Base-by-base conservation (phyloP, 2,797 vertebrate species). In the Crocidura indochinensis region DNA sequence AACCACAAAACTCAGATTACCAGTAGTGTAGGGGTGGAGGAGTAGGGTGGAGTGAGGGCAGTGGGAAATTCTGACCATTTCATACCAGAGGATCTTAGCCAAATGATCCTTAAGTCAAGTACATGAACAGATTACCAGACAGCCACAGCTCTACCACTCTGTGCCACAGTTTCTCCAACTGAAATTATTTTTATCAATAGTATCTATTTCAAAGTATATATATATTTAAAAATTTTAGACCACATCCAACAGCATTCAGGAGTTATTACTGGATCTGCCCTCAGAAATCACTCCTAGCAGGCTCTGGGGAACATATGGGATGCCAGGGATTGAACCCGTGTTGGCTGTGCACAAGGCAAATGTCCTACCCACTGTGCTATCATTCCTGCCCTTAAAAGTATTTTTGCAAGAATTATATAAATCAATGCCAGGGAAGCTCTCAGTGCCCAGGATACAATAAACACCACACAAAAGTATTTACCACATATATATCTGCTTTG, bases 161-260 rank as follows among this genome's bases (percentile, higher is more conserved):
- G 69, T 74, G 73, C 64, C 79, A 72, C 65, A 56, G 73, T 84
- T 92, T 87, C 29, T 49, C 47, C 80, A 73, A 74, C 6, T 89
- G 38, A 87, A 88, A 77, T 15, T n/a, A 60, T 4, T n/a, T n/a
- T n/a, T n/a, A 64, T 65, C 27, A 20, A 31, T 2, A 47, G 56
- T 6, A 31, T 20, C 53, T 27, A 44, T 49, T 71, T 77, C n/a
- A 19, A 15, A 51, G 60, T 0, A 0, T 1, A 27, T 65, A 10
- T 65, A 27, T 27, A 38, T 38, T n/a, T n/a, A n/a, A n/a, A n/a
- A n/a, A n/a, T 38, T 38, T 38, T 38, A 2, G 5, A 5, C 38
- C 38, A 38, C 38, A 38, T 38, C 5, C 38, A 38, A 38, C 38
- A 38, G 5, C 38, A 5, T 38, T 38, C 38, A 38, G 38, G 38